Evolutionary conservation across 2,888 invertebrate genomes (phyloP).

Genomic region (Cetonia aurata): DNA sequence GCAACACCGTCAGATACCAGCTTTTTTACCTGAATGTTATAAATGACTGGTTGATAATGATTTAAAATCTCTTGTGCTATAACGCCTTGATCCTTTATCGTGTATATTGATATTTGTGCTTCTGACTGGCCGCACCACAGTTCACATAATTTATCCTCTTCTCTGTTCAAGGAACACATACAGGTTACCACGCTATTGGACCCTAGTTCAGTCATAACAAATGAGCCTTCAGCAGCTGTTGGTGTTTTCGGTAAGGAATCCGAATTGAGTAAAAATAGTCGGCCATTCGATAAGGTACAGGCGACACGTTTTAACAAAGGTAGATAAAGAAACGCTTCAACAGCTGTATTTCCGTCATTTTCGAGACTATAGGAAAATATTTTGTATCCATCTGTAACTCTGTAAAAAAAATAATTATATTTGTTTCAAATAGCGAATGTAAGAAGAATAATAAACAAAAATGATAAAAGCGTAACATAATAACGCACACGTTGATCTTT

Average conservation of each 20-base stretch:
- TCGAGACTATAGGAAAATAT: slow-evolving; percentile 78
- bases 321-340: slow-evolving; percentile 78
- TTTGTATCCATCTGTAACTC: slow-evolving; percentile 71
- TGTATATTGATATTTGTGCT: slow-evolving; percentile 84
- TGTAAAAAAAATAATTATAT: slow-evolving; percentile 54
- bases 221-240: slow-evolving; percentile 79
- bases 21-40: slow-evolving; percentile 78
- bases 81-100: slow-evolving; percentile 78
- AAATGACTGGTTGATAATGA: slow-evolving; percentile 72
- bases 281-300: slow-evolving; percentile 83
- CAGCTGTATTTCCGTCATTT: slow-evolving; percentile 74
- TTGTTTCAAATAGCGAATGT: too few relatives aligned
- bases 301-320: slow-evolving; percentile 80
- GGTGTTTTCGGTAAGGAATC: slow-evolving; percentile 72
- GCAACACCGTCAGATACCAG: slow-evolving; percentile 74
- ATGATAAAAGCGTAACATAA: too few relatives aligned
- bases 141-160: slow-evolving; percentile 70
- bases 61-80: slow-evolving; percentile 78
- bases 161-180: slow-evolving; percentile 72
- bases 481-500: too few relatives aligned
- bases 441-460: too few relatives aligned
- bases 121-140: slow-evolving; percentile 91
- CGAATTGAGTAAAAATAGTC: slow-evolving; percentile 79
- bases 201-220: slow-evolving; percentile 83
- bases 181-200: slow-evolving; percentile 78